Base-by-base conservation (phyloP, 1,140 invertebrate genomes). In the Anadara kagoshimensis region DNA sequence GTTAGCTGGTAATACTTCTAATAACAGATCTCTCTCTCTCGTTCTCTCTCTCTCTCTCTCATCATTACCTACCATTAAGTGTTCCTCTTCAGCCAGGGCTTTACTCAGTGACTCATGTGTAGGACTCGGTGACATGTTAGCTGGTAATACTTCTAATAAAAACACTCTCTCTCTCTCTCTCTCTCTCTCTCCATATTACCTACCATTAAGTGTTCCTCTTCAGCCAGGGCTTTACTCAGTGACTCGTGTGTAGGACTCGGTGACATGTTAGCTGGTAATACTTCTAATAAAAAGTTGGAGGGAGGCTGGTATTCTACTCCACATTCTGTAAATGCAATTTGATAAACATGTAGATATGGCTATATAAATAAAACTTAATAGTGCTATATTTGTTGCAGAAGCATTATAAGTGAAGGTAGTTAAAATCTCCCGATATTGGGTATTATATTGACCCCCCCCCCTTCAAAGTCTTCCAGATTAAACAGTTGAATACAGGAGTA, bases 221-320 rank as follows among this genome's bases (percentile, higher is more conserved):
- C 76, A 53, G 69, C 56, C 7, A 68, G 43, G n/a, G 63, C 57
- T 58, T 77, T 78, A 4, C 78, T 24, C 12, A 70, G 68, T 11
- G 76, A 70, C 7, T 74, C 67, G 44, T 73, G 78, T 14, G 53
- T 36, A 1, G 65, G 73, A 16, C 66, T 47, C 7, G 65, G 54
- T 3, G 81, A 54, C 0, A 58, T 12, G 24, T 68, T 63, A 24
- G 79, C 78, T 4, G 73, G 54, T 26, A 84, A 57, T 12, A 82
- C 69, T 16, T 78, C 64, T 22, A 85, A 74, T 54, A 84, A 53
- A 51, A 78, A 83, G 45, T 80, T 83, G 12, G 83, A 83, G 1
- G 85, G 83, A 10, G 83, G 78, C 22, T 82, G 51, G 69, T 88
- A 89, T 47, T 87, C 85, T 29, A 87, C 62, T 16, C 77, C 78